phyloP scores from a whole-genome alignment of 2,113 vertebrate species.

The Mellivora capensis region DNA sequence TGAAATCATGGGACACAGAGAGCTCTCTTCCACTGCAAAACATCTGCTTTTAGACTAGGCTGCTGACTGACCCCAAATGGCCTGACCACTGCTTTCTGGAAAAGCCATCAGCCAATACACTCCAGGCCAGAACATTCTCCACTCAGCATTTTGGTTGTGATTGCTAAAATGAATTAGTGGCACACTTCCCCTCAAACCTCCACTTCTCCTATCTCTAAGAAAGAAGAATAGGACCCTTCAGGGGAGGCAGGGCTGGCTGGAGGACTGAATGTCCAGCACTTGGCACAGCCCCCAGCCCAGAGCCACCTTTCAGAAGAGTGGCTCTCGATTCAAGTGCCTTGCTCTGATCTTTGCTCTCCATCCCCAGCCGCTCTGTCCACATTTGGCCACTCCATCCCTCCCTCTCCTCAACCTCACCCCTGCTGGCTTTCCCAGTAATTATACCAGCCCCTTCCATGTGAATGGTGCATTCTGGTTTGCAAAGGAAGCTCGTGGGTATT shows the following conservation, averaged over 20 bases:
- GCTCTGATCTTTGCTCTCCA: not conserved
- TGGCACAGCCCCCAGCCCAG: not conserved
- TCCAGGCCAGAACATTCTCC: not conserved
- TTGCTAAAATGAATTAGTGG: not conserved
- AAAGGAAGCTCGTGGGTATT: not conserved
- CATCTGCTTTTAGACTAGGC: not conserved
- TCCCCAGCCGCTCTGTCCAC: not conserved
- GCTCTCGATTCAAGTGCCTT: rapidly evolving
- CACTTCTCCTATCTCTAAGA: not conserved
- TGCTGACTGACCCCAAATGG: not conserved
- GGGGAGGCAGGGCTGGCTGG: not conserved
- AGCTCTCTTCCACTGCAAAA: not conserved
- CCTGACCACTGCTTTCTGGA: not conserved
- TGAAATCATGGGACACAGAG: not conserved
- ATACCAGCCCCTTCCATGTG: not conserved
- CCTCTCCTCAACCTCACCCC: not conserved
- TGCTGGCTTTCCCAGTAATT: not conserved
- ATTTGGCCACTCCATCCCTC: not conserved
- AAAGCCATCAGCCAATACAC: not conserved
- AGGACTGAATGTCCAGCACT: rapidly evolving
- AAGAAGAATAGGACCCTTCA: not conserved
- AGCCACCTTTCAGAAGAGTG: not conserved
- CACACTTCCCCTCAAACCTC: not conserved
- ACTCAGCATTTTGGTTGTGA: not conserved
- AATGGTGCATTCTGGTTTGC: not conserved